Evolutionary conservation across 2,797 vertebrate genomes (phyloP).

Genomic region (Lates japonicus): DNA sequence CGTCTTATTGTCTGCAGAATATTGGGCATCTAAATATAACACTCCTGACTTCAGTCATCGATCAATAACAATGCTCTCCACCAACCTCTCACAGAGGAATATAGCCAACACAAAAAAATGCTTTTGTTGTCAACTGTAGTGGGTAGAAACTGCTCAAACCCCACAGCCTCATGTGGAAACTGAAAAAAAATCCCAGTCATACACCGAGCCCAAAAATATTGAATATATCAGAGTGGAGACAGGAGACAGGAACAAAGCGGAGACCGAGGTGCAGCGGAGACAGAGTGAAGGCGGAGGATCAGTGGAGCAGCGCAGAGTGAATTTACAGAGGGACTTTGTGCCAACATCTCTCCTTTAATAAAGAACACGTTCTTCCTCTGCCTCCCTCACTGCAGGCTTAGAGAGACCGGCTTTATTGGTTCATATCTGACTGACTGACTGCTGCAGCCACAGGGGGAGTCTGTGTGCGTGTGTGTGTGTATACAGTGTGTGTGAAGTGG

Average conservation of each 20-base stretch:
- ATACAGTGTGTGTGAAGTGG: slow-evolving; percentile 14
- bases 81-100: slow-evolving; percentile 29
- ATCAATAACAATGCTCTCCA: slow-evolving; percentile 40
- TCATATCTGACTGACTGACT: slow-evolving; percentile 67
- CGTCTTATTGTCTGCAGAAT: slow-evolving; percentile 5
- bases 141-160: slow-evolving; percentile 25
- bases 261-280: slow-evolving; percentile 31
- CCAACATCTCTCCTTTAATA: slow-evolving; percentile 68
- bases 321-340: slow-evolving; percentile 54
- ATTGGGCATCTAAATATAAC: slow-evolving; percentile 21
- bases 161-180: slow-evolving; percentile 27
- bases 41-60: slow-evolving; percentile 27
- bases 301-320: slow-evolving; percentile 39
- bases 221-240: slow-evolving; percentile 22
- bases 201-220: slow-evolving; percentile 2
- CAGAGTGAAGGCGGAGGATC: slow-evolving; percentile 40
- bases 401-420: slow-evolving; percentile 66
- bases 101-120: slow-evolving; percentile 12
- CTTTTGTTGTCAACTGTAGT: slow-evolving; percentile 27
- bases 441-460: slow-evolving; percentile 47
- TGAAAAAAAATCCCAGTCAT: neutral
- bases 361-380: slow-evolving; percentile 51
- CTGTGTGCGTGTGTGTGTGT: slow-evolving; percentile 6
- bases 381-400: slow-evolving; percentile 51
- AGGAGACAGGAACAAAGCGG: slow-evolving; percentile 31